Percentiles rank a stretch among this genome's conserved stretches.
Evolutionary conservation across 2,797 vertebrate genomes (phyloP).

Genomic region (Lacerta viridis): DNA sequence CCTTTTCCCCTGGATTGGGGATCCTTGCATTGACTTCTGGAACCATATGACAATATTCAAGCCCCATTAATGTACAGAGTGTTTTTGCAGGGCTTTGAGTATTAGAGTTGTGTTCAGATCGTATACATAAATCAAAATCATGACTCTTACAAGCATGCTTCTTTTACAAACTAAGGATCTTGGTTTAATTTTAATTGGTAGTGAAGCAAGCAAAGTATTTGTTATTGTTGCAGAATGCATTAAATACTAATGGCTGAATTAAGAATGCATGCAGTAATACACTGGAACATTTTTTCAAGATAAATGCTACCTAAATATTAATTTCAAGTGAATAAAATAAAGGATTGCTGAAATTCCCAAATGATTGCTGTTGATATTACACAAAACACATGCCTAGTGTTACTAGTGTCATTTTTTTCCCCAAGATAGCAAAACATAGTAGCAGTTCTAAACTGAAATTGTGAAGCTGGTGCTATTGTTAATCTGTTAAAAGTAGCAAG

Average conservation of each 20-base stretch:
- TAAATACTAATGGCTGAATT: constrained; percentile 62
- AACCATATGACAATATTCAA: background rate
- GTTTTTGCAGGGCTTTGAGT: background rate
- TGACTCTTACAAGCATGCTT: background rate
- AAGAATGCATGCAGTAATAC: background rate
- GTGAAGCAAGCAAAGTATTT: constrained; percentile 18
- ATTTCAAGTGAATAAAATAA: constrained; percentile 71
- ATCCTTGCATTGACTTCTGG: no score
- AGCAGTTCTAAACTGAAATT: constrained; percentile 61
- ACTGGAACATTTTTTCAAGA: constrained; percentile 64
- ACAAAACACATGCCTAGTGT: constrained; percentile 64
- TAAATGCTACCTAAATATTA: constrained; percentile 73
- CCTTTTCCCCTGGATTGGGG: no score
- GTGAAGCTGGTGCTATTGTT: constrained; percentile 49
- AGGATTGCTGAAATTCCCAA: constrained; percentile 65
- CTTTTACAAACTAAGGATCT: constrained; percentile 34
- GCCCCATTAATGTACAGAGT: background rate
- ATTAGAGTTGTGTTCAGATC: background rate
- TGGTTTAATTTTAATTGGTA: constrained; percentile 29
- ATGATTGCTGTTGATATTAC: constrained; percentile 61
- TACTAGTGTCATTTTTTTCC: constrained; percentile 49
- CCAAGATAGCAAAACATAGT: constrained; percentile 44
- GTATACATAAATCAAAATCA: background rate
- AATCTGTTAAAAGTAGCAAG: constrained; percentile 54
- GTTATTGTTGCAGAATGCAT: constrained; percentile 53